Percentiles rank a stretch among this genome's conserved stretches.
Evolutionary conservation across 2,113 vertebrate species (phyloP).

Genomic region (Silurus meridionalis): DNA sequence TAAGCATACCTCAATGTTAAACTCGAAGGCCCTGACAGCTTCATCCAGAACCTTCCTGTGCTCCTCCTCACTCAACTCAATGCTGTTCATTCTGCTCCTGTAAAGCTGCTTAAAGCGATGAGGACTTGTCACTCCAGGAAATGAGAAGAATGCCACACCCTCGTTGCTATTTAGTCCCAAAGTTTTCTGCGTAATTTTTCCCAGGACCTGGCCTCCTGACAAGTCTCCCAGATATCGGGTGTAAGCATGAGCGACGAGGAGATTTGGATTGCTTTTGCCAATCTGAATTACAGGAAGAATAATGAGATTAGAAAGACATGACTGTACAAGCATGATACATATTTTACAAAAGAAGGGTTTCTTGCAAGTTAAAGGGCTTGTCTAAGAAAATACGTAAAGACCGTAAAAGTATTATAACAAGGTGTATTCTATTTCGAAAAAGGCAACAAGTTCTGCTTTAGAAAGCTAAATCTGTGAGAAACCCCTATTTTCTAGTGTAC

Average conservation of each 20-base stretch:
- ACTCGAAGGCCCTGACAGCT: conserved; percentile 79
- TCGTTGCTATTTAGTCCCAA: conserved; percentile 80
- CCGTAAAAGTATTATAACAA: neutral
- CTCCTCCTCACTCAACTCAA: conserved; percentile 76
- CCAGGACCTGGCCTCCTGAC: conserved; percentile 91
- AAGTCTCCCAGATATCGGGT: conserved; percentile 93
- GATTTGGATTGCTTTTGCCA: conserved; percentile 77
- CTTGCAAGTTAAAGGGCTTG: neutral
- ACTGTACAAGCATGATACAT: neutral
- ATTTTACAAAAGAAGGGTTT: neutral
- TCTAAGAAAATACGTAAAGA: neutral
- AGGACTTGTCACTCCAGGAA: conserved; percentile 79
- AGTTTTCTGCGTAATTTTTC: conserved; percentile 90
- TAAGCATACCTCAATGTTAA: conserved; percentile 76
- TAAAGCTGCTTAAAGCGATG: conserved; percentile 95
- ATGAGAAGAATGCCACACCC: conserved; percentile 87
- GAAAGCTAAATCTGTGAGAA: neutral
- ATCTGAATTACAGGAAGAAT: conserved; percentile 59
- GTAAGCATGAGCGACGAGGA: conserved; percentile 91
- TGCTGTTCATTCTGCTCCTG: conserved; percentile 87
- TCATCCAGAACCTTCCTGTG: conserved; percentile 76
- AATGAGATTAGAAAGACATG: neutral
- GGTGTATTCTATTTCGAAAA: neutral
- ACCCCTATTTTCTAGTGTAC: neutral
- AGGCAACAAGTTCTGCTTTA: neutral